Conservation (phyloP, 2,113 vertebrate genomes). For the Helogale parvula region DNA sequence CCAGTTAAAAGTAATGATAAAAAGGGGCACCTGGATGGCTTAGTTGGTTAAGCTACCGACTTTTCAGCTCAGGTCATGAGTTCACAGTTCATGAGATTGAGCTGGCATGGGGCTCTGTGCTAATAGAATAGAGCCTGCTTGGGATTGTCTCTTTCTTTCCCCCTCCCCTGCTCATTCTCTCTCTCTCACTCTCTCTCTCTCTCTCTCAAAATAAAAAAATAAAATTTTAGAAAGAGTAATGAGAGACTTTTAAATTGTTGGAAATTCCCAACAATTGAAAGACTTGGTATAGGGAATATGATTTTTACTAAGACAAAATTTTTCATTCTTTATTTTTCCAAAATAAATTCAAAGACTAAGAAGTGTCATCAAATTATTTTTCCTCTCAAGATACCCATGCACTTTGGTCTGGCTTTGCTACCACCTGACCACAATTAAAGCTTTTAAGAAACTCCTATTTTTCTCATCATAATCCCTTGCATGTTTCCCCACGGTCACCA, state of each 20-base stretch:
- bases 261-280: background rate
- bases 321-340: background rate
- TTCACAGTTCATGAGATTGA: too few species aligned
- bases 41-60: too few species aligned
- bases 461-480: background rate
- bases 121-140: too few species aligned
- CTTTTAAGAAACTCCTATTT: background rate
- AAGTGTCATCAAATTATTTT: background rate
- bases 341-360: conserved; percentile 30
- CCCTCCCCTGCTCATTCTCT: too few species aligned
- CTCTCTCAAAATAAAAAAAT: too few species aligned
- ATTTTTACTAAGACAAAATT: background rate
- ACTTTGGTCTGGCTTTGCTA: background rate
- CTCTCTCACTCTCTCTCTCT: too few species aligned
- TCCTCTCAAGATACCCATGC: background rate
- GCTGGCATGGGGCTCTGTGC: too few species aligned
- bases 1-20: conserved; percentile 1
- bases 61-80: too few species aligned
- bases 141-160: too few species aligned
- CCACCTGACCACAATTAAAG: background rate
- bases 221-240: background rate
- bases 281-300: background rate
- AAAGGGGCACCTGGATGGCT: background rate
- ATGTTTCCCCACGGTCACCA: conserved; percentile 1
- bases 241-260: background rate